Evolutionary conservation across 2,113 vertebrate species (phyloP), one percentile per base, ranked within the genome.

Genomic region (Pomatorhinus ruficollis): DNA sequence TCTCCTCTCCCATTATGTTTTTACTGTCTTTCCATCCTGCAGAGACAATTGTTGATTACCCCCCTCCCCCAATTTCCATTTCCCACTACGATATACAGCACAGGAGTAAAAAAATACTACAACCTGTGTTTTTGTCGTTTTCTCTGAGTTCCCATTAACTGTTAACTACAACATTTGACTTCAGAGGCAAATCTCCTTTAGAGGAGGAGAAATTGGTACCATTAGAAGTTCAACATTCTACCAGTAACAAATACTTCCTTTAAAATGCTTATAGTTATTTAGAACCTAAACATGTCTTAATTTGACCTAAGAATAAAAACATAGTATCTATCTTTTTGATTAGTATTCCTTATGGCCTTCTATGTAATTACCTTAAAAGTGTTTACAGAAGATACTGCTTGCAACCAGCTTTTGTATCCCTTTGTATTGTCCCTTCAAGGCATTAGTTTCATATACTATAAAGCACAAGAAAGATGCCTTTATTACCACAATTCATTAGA

Each of bases 401-500:
- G 65, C 49, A 94, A 64, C 28, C 31, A 92, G 44, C 52, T 89
- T 77, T 69, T 87, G 54, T 56, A 81, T 70, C 33, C 40, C 23
- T 91, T 94, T 81, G 47, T 79, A 78, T 81, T 64, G 53, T 40
- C n/a, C 74, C 95, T 92, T 94, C 76, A 83, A 93, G 87, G 82
- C 91, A 93, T 60, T 86, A 66, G 63, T 71, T 90, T 81, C 68
- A 70, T 65, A 87, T 82, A 75, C 64, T 64, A 84, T 75, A 87
- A 96, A 88, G 71, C 69, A 68, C 45, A 66, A 90, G 70, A 87
- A 96, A 83, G 53, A 94, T 72, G 79, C 33, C 72, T 96, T 90
- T 97, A 95, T 95, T 94, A 91, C 88, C 71, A 40, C 83, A 77
- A 56, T 92, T 96, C 86, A 94, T 95, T 95, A 93, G 82, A 87